Evolutionary conservation across 2,113 vertebrate species (phyloP), one percentile per base, ranked within the genome.

Genomic region (Cyprinus carpio): DNA sequence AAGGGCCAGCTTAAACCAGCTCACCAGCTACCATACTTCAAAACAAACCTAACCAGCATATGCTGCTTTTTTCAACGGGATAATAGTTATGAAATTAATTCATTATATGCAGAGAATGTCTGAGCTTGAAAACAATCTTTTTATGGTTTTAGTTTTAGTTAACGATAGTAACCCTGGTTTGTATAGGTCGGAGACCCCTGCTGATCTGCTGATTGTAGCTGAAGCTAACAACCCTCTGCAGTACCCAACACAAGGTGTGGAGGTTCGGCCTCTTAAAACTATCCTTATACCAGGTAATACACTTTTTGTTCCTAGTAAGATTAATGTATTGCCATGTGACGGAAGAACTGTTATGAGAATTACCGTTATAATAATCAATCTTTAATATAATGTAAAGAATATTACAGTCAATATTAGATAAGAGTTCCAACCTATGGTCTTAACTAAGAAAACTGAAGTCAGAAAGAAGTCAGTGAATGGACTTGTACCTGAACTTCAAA

Each of bases 141-240:
- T 23, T 58, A 58, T 58, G 27, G 25, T 31, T 71, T 75, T 75
- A 40, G 11, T 46, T 25, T 75, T 16, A 75, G 40, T 75, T 9
- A 49, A 12, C 5, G 6, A 75, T 75, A 15, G 40, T 43, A 74
- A 40, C 43, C n/a, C 43, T 51, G 25, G 12, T 75, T 13, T 75
- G 86, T 72, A 62, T 75, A 98, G 97, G 90, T 93, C 92, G 69
- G 94, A 92, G 83, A 94, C 88, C 49, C 93, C 96, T 4, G 93
- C 94, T 58, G 95, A 97, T 89, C 87, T 87, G 34, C 92, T 97
- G 23, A 94, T 97, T 81, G 91, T 98, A 54, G 95, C 95, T 56
- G 92, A 95, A 78, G 96, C 96, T 87, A 97, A 97, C 89, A 97
- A 90, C 87, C 97, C 97, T 4, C 92, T 98, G 65, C 96, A 97